Evolutionary conservation across 2,888 invertebrate genomes (phyloP).

Genomic region (Hemaris fuciformis): DNA sequence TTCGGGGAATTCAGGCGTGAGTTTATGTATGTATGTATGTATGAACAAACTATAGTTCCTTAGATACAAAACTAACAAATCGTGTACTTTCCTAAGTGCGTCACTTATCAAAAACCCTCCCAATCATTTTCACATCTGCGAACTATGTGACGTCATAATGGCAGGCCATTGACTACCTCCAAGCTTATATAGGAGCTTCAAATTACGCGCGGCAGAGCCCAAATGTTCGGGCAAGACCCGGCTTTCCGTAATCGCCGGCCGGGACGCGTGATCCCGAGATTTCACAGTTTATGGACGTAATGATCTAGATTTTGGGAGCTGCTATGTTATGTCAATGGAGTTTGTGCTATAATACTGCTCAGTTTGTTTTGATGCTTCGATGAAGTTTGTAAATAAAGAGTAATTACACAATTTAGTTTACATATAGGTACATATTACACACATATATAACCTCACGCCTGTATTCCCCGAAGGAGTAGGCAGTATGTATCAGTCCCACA

Average conservation of each 20-base stretch:
- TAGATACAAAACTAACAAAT: neutral
- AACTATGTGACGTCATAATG: neutral
- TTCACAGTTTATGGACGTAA: slow-evolving; percentile 3
- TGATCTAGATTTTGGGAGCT: neutral
- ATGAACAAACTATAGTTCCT: too few species aligned
- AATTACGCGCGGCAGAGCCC: neutral
- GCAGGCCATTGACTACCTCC: neutral
- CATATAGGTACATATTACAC: too few species aligned
- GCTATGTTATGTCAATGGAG: neutral
- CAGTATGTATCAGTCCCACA: too few species aligned
- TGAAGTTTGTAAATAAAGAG: too few species aligned
- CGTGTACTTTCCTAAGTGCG: neutral
- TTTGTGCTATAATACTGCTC: too few species aligned
- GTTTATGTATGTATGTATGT: too few species aligned
- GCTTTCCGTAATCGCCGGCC: neutral
- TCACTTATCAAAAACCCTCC: neutral
- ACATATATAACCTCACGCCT: too few species aligned
- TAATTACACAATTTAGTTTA: too few species aligned
- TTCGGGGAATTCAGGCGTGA: too few species aligned
- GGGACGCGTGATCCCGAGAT: neutral
- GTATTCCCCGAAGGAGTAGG: too few species aligned
- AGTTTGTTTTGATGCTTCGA: neutral
- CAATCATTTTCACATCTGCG: slow-evolving; percentile 6
- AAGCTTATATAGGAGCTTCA: neutral
- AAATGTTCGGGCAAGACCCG: neutral